Base-by-base conservation (phyloP, 2,113 vertebrate genomes). In the Nothobranchius furzeri region DNA sequence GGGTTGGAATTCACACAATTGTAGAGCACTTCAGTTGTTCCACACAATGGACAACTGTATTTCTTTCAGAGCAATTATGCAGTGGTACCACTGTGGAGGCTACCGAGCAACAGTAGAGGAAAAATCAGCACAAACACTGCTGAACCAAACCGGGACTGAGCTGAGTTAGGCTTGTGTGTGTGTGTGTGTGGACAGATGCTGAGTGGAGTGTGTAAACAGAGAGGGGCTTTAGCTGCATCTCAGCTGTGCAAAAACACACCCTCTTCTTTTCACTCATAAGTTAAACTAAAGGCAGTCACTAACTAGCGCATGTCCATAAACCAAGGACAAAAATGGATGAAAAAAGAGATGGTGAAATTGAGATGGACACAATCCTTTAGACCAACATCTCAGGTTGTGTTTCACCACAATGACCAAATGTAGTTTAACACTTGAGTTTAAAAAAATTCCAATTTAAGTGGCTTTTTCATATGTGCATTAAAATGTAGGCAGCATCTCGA, bases 61-160 rank as follows among this genome's bases (percentile, higher is more conserved):
- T 94, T 91, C 89, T 92, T 92, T 93, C 92, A 93, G 90, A 91
- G 90, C 80, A 84, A 87, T 85, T 92, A 91, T 92, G 92, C 87
- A 88, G 86, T 85, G 87, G 75, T 83, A 83, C 82, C 87, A 84
- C 88, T 81, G 73, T 79, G 85, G 77, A 84, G 75, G 79, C 84
- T 72, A 80, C 75, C 81, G 70, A 81, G 80, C 84, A 75, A 85
- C 83, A 78, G 73, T 59, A 63, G 75, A 74, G 73, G 68, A 79
- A 83, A 57, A 13, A 75, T 65, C 65, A 78, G 80, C 82, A 77
- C 77, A 83, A 60, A 73, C 72, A 85, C 53, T 40, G 71, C 72
- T 73, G 76, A 75, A 80, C 85, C 74, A 74, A 66, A 82, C 73
- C 53, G 67, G 75, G 83, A 82, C 73, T 55, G 67, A 76, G 83